Evolutionary conservation across 2,888 invertebrate genomes (phyloP).

Genomic region (Nephrotoma flavescens): DNA sequence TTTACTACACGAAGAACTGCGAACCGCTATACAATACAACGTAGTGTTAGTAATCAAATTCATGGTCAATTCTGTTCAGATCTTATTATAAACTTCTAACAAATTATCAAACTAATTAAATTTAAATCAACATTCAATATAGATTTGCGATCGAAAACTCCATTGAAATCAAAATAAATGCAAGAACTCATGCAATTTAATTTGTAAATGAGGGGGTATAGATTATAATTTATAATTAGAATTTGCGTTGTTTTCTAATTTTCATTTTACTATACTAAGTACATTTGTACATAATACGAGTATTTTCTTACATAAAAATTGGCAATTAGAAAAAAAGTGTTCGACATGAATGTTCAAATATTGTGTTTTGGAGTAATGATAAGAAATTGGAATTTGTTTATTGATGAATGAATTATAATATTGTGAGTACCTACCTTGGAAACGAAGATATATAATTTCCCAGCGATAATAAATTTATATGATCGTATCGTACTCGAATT

Average conservation of each 20-base stretch:
- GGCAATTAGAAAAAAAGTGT: background rate
- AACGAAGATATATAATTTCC: background rate
- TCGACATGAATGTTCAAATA: background rate
- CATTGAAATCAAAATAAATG: background rate
- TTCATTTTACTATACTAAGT: background rate
- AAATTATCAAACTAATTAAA: too few relatives aligned
- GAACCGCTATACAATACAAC: too few relatives aligned
- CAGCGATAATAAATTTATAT: background rate
- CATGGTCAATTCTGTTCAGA: background rate
- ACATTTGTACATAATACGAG: too few relatives aligned
- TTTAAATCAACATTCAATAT: too few relatives aligned
- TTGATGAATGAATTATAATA: background rate
- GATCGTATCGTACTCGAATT: background rate
- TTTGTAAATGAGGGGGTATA: background rate
- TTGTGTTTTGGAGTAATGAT: background rate
- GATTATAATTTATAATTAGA: background rate
- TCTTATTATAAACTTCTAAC: background rate
- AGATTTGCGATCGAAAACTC: background rate
- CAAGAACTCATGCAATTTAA: background rate
- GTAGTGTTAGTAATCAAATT: background rate
- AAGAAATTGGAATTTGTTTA: background rate
- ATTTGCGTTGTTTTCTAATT: background rate
- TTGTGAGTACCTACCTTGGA: background rate
- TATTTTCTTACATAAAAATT: background rate
- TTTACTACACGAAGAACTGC: too few relatives aligned